Percentiles rank a stretch among this genome's conserved stretches.
These are phyloP conservation scores for Clostera curtula DNA, from an alignment of 2,888 invertebrate genomes.

Conservation along the genomic window DNA sequence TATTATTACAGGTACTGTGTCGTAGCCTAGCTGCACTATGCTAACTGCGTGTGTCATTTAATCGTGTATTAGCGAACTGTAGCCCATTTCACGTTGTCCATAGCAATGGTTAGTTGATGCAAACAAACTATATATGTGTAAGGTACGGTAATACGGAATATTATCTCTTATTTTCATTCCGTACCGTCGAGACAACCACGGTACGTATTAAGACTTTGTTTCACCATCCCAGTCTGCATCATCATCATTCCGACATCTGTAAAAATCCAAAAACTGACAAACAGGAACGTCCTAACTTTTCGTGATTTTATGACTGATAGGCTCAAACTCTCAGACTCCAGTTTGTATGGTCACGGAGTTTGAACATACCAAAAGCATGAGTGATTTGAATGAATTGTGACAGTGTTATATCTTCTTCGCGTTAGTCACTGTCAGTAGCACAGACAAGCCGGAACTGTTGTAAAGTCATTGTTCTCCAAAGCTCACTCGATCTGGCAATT, in stretches of 20 bases:
- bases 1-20: constrained; percentile 42
- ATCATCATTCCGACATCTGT: constrained; percentile 97
- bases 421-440: constrained; percentile 67
- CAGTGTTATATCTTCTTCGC: constrained; percentile 43
- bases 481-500: constrained; percentile 49
- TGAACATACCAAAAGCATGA: constrained; percentile 49
- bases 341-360: constrained; percentile 25
- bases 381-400: constrained; percentile 53
- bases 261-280: constrained; percentile 80
- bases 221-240: constrained; percentile 97
- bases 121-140: constrained; percentile 67
- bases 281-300: constrained; percentile 51
- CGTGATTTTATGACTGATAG: constrained; percentile 32
- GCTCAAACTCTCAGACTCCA: constrained; percentile 32
- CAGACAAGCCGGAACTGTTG: constrained; percentile 65
- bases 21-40: constrained; percentile 60
- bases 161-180: constrained; percentile 66
- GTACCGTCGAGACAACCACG: constrained; percentile 88
- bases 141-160: constrained; percentile 61
- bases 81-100: constrained; percentile 49
- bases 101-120: constrained; percentile 71
- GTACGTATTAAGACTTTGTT: constrained; percentile 88
- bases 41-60: constrained; percentile 64
- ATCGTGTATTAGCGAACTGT: constrained; percentile 66
- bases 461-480: constrained; percentile 63